These are phyloP conservation scores for Celastrina argiolus DNA, from an alignment of 2,888 invertebrate genomes.

Conservation along the genomic window DNA sequence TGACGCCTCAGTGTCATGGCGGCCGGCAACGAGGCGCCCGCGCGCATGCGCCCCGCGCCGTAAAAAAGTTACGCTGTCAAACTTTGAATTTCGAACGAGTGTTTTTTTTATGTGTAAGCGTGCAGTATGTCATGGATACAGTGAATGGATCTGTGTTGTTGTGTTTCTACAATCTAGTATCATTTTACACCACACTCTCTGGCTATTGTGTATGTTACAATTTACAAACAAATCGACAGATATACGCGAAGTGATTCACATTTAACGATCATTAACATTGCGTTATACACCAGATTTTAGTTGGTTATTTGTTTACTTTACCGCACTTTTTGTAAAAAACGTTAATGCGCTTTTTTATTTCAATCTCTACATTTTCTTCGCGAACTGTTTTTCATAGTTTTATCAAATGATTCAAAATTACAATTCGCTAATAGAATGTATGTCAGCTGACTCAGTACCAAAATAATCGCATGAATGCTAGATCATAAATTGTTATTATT, in stretches of 20 bases:
- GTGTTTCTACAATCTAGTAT: too few species aligned
- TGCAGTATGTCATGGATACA: conserved; percentile 3
- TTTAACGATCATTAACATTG: not conserved
- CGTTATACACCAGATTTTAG: too few species aligned
- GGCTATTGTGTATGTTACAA: conserved; percentile 6
- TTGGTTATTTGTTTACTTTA: not conserved
- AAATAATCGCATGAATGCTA: not conserved
- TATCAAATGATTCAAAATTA: not conserved
- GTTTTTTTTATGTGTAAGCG: not conserved
- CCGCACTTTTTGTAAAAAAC: not conserved
- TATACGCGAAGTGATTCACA: not conserved
- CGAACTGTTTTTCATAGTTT: not conserved
- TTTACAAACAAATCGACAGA: conserved; percentile 15
- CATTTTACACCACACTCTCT: not conserved
- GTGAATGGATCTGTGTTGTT: not conserved
- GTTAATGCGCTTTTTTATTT: too few species aligned
- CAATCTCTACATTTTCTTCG: too few species aligned
- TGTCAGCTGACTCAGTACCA: not conserved
- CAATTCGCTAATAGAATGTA: not conserved
- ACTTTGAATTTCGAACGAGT: not conserved
- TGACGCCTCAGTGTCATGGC: conserved; percentile 65
- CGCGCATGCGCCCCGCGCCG: conserved; percentile 46
- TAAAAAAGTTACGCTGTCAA: conserved; percentile 20
- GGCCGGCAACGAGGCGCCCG: conserved; percentile 56
- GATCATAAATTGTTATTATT: not conserved